Evolutionary conservation across 2,888 invertebrate species (phyloP).

Genomic region (Caradrina kadenii): DNA sequence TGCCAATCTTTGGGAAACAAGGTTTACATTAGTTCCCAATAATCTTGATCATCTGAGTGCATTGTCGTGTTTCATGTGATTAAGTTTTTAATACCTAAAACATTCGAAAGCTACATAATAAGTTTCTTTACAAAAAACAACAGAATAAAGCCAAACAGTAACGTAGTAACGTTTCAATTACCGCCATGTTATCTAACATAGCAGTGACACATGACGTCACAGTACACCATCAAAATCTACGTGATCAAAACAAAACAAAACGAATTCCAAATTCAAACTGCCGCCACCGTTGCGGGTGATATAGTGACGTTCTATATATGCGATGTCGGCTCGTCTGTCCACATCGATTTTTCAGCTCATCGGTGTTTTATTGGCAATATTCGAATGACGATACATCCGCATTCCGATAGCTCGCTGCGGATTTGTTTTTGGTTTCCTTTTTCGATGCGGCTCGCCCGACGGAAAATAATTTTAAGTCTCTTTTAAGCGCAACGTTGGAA

Average conservation of each 20-base stretch:
- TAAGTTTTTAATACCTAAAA: too few species aligned
- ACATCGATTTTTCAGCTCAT: slow-evolving; percentile 90
- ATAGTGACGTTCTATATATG: slow-evolving; percentile 57
- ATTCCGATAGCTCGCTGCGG: slow-evolving; percentile 68
- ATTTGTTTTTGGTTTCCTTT: slow-evolving; percentile 69
- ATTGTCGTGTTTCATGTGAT: too few species aligned
- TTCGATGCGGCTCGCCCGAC: slow-evolving; percentile 42
- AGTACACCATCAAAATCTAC: slow-evolving; percentile 14
- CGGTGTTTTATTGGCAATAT: slow-evolving; percentile 90
- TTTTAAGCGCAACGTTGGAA: slow-evolving; percentile 37
- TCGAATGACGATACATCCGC: slow-evolving; percentile 81
- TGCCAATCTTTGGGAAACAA: too few species aligned
- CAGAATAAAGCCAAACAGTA: background rate
- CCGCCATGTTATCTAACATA: slow-evolving; percentile 20
- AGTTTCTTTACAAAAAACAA: background rate
- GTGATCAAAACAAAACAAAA: slow-evolving; percentile 49
- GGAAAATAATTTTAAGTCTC: slow-evolving; percentile 50
- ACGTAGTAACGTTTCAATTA: slow-evolving; percentile 32
- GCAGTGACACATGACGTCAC: slow-evolving; percentile 31
- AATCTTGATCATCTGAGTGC: too few species aligned
- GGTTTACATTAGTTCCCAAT: too few species aligned
- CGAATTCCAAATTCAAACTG: slow-evolving; percentile 55
- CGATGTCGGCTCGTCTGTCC: slow-evolving; percentile 83
- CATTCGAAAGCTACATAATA: too few species aligned
- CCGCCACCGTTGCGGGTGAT: slow-evolving; percentile 55